Percentiles rank a stretch among this genome's conserved stretches.
These are phyloP conservation scores for Lepeophtheirus nordmannii DNA, from an alignment of 2,888 invertebrate species.

Conservation along the genomic window DNA sequence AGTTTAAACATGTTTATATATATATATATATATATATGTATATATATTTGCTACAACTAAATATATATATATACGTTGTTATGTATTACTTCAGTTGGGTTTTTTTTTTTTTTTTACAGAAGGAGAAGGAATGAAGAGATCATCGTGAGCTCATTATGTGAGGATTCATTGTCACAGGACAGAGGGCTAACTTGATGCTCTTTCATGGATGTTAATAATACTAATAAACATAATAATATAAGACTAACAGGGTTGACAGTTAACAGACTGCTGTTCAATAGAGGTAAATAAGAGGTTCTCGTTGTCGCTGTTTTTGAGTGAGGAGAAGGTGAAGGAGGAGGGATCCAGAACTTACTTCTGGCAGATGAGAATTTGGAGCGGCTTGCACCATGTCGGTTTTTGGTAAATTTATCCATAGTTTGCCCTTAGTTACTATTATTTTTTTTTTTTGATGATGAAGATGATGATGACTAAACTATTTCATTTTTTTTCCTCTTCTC, in stretches of 20 bases:
- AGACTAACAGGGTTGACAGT: no score
- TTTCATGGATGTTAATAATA: no score
- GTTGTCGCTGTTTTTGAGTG: background rate
- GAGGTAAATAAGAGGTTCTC: background rate
- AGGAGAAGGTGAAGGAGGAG: background rate
- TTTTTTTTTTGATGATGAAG: background rate
- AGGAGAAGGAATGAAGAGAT: no score
- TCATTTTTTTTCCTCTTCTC: no score
- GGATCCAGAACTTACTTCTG: conserved; percentile 15
- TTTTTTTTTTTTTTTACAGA: no score
- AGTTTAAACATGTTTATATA: background rate
- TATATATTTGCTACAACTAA: background rate
- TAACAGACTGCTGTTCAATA: background rate
- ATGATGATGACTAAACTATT: background rate
- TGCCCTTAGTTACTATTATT: background rate
- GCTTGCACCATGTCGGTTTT: background rate
- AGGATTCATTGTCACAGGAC: no score
- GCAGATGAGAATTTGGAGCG: background rate
- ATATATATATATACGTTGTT: background rate
- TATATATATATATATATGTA: background rate
- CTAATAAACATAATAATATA: no score
- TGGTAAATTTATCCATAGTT: conserved; percentile 13
- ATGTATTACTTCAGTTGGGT: background rate
- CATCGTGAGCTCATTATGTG: no score
- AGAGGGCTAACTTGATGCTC: no score